Base-by-base conservation (phyloP, 2,797 vertebrate species). In the Aythya fuligula region DNA sequence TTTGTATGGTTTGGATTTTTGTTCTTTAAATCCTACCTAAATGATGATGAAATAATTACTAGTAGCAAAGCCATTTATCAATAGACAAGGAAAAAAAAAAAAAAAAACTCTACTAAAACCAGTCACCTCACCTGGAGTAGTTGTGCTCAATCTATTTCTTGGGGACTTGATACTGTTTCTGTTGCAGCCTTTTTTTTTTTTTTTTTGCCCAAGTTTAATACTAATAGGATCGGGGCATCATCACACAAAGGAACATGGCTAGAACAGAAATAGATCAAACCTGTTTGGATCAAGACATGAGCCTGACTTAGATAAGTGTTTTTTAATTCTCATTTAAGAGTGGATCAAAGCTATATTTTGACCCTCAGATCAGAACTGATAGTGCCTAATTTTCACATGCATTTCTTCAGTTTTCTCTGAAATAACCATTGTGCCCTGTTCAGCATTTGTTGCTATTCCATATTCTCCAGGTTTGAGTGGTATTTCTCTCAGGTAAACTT, bases 391-490 rank as follows among this genome's bases (percentile, higher is more conserved):
- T 51, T 43, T 47, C n/a, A 45, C 13, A 5, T 5, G 4, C 1
- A 1, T 70, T 30, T 70, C 43, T 24, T 58, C 25, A 19, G 2
- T 54, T 78, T 69, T 41, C 43, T 47, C 38, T 36, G 66, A 56
- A 11, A 7, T 49, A n/a, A 51, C 11, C 3, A 0, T 4, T 0
- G 5, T 70, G 62, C 24, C 64, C 32, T 41, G 38, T 10, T 57
- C 66, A 27, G 39, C 17, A 0, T 30, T 65, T 39, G 18, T 58
- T 56, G 28, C 60, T 13, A 1, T 43, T 49, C 58, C 41, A 6
- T 27, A 6, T 56, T 17, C 19, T 12, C 19, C 6, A 24, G 32
- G 11, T 4, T 12, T 27, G 13, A 57, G 58, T 7, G 24, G 12
- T 5, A 4, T 13, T 74, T 64, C 20, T 3, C 21, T 4, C 8